These are phyloP conservation scores for Thalpophila matura DNA, from an alignment of 2,888 invertebrate genomes.

Conservation along the genomic window DNA sequence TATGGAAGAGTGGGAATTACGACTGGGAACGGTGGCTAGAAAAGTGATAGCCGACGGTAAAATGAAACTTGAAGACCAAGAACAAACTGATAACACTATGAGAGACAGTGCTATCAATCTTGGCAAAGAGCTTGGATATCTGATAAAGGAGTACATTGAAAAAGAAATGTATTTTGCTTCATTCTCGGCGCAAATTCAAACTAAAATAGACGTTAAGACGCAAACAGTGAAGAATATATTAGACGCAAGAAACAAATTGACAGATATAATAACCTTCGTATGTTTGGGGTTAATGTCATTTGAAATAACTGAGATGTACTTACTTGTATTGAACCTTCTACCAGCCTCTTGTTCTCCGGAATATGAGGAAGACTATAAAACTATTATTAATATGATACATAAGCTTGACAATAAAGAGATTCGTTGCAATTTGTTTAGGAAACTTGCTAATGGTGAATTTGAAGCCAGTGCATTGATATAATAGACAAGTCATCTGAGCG, in stretches of 20 bases:
- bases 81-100: slow-evolving; percentile 1
- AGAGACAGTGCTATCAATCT: slow-evolving; percentile 50
- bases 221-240: not conserved
- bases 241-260: not conserved
- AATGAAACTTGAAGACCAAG: slow-evolving; percentile 5
- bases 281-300: slow-evolving; percentile 43
- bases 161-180: slow-evolving; percentile 42
- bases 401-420: slow-evolving; percentile 61
- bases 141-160: slow-evolving; percentile 60
- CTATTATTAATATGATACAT: slow-evolving; percentile 58
- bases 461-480: slow-evolving; percentile 31
- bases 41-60: slow-evolving; percentile 43
- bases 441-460: slow-evolving; percentile 56
- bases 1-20: slow-evolving; percentile 65
- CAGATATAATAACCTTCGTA: slow-evolving; percentile 22
- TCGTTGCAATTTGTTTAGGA: slow-evolving; percentile 58
- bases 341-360: slow-evolving; percentile 34
- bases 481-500: not conserved
- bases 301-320: slow-evolving; percentile 56
- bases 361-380: slow-evolving; percentile 39
- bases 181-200: slow-evolving; percentile 17
- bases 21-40: slow-evolving; percentile 56
- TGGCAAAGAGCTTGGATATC: slow-evolving; percentile 58
- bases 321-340: slow-evolving; percentile 64
- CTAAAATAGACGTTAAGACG: slow-evolving; percentile 16